A percentile compares a stretch with the other conserved stretches of the same genome.
Evolutionary conservation across 2,888 invertebrate genomes (phyloP).

Genomic region (Dicyrtomina minuta): DNA sequence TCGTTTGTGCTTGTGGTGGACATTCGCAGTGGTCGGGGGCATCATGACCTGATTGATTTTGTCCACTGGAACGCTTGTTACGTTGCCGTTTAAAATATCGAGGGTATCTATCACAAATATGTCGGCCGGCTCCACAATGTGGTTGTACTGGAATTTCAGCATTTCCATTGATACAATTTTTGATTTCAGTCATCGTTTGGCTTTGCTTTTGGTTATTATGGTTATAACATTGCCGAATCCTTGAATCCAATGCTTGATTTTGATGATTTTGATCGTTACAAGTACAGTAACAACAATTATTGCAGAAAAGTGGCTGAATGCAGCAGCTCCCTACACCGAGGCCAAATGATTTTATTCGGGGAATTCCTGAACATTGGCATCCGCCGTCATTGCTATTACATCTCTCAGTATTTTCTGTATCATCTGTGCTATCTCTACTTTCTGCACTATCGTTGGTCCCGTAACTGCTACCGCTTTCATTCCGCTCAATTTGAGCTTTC

Average conservation of each 20-base stretch:
- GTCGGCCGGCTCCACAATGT: too few relatives aligned
- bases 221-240: not conserved
- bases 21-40: not conserved
- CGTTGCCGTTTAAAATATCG: too few relatives aligned
- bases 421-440: not conserved
- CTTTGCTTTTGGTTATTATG: not conserved
- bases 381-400: too few relatives aligned
- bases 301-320: not conserved
- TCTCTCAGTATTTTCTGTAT: too few relatives aligned
- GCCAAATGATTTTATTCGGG: slow-evolving; percentile 17
- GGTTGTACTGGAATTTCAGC: too few relatives aligned
- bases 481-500: not conserved
- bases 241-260: not conserved
- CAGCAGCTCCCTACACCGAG: not conserved
- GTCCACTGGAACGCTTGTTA: not conserved
- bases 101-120: too few relatives aligned
- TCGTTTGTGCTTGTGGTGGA: slow-evolving; percentile 1
- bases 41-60: not conserved
- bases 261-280: not conserved
- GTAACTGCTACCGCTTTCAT: not conserved
- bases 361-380: slow-evolving; percentile 7
- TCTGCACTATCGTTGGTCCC: not conserved
- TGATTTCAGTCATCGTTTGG: not conserved
- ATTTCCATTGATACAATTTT: too few relatives aligned
- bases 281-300: not conserved